phyloP scores from a whole-genome alignment of 2,113 vertebrate genomes.

The human (Homo sapiens) region DNA sequence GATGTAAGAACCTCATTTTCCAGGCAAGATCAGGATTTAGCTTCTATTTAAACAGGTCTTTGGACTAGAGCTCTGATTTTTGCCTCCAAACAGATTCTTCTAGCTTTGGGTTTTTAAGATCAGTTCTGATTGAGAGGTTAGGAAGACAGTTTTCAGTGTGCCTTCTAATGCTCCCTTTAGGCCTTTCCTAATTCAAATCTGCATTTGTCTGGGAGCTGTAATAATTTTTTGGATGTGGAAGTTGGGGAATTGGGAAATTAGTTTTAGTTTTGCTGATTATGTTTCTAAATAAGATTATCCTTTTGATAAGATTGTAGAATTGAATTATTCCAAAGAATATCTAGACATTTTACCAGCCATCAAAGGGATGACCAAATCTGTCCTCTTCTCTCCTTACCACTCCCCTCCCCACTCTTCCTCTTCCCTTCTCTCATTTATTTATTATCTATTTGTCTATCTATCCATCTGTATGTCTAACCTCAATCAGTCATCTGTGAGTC shows the following conservation, averaged over 20 bases:
- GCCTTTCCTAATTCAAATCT: background rate
- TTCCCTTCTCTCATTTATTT: background rate
- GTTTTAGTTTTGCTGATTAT: slow-evolving; percentile 34
- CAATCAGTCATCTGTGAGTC: background rate
- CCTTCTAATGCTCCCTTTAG: background rate
- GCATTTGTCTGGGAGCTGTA: background rate
- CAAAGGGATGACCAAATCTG: background rate
- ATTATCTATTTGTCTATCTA: background rate
- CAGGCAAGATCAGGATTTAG: background rate
- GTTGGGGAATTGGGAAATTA: slow-evolving; percentile 4
- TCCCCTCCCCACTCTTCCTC: background rate
- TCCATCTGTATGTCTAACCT: background rate
- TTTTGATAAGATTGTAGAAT: background rate
- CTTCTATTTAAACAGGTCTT: slow-evolving; percentile 29
- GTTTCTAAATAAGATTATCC: slow-evolving; percentile 33
- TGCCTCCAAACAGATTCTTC: background rate
- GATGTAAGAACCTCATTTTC: background rate
- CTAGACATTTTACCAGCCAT: background rate
- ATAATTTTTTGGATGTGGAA: background rate
- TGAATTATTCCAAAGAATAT: slow-evolving; percentile 9
- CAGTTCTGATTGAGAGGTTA: background rate
- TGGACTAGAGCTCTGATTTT: background rate
- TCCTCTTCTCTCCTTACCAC: background rate
- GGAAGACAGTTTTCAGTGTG: background rate
- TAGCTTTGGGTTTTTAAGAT: background rate